These are phyloP conservation scores for Ceyx cyanopectus DNA, from an alignment of 2,113 vertebrate genomes.

Conservation along the genomic window DNA sequence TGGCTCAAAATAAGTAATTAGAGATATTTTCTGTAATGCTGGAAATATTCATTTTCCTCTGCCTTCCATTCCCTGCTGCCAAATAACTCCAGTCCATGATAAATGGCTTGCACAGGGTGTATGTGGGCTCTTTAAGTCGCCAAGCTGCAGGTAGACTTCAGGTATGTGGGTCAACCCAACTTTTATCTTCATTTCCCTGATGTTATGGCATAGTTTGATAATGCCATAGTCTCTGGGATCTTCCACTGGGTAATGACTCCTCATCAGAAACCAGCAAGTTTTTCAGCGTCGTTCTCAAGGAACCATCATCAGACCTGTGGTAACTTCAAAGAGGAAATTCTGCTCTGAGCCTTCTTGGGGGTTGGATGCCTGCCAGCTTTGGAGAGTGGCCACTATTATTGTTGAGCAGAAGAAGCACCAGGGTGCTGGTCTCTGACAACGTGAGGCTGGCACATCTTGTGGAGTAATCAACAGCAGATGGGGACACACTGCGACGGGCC, in stretches of 20 bases:
- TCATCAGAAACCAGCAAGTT: neutral
- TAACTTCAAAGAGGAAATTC: neutral
- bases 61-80: neutral
- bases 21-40: neutral
- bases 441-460: neutral
- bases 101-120: neutral
- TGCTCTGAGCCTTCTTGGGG: neutral
- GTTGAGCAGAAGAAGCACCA: neutral
- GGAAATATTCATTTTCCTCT: neutral
- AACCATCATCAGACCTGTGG: rapidly evolving
- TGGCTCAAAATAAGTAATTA: neutral
- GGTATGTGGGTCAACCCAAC: neutral
- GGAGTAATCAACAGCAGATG: neutral
- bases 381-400: neutral
- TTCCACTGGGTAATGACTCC: neutral
- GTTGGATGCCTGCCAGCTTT: neutral
- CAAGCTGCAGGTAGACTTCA: neutral
- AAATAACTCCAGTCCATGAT: neutral
- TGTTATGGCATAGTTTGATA: neutral
- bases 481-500: neutral
- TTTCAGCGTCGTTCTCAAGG: neutral
- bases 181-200: neutral
- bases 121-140: rapidly evolving
- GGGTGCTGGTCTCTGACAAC: neutral
- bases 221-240: neutral